phyloP scores from a whole-genome alignment of 2,888 invertebrate species.

The Patella caerulea region DNA sequence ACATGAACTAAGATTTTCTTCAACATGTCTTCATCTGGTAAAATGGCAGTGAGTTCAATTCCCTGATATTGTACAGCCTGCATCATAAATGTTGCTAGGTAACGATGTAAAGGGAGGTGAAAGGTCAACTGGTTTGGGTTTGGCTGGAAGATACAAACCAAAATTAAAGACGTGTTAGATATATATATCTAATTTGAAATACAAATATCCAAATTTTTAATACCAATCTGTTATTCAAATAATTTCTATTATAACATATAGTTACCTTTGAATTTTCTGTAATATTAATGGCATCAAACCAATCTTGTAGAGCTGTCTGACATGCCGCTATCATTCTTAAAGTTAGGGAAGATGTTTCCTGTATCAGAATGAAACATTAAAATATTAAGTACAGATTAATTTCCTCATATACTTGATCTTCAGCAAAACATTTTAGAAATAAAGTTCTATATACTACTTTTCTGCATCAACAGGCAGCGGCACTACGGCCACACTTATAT shows the following conservation, averaged over 20 bases:
- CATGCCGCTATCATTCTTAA: conserved; percentile 53
- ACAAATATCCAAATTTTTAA: not conserved
- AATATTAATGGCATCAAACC: conserved; percentile 84
- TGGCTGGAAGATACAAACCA: conserved; percentile 52
- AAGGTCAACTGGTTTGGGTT: conserved; percentile 85
- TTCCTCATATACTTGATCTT: not conserved
- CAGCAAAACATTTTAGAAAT: not conserved
- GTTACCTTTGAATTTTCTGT: conserved; percentile 58
- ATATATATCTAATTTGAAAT: not conserved
- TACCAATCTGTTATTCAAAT: too few species aligned
- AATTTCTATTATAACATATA: not conserved
- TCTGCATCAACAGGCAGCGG: too few species aligned
- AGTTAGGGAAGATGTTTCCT: conserved; percentile 49
- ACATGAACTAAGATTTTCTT: conserved; percentile 92
- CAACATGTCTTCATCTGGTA: conserved; percentile 83
- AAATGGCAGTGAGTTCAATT: conserved; percentile 82
- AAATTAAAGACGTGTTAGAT: too few species aligned
- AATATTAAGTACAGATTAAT: not conserved
- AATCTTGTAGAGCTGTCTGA: conserved; percentile 81
- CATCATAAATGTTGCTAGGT: conserved; percentile 88
- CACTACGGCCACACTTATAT: too few species aligned
- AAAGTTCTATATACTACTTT: not conserved
- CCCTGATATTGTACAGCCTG: conserved; percentile 79
- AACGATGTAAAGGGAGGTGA: conserved; percentile 96
- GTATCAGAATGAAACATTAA: conserved; percentile 18